Percentiles rank a stretch among this genome's conserved stretches.
These are phyloP conservation scores for Ctenodactylus gundi DNA, from an alignment of 2,113 vertebrate genomes.

Conservation along the genomic window DNA sequence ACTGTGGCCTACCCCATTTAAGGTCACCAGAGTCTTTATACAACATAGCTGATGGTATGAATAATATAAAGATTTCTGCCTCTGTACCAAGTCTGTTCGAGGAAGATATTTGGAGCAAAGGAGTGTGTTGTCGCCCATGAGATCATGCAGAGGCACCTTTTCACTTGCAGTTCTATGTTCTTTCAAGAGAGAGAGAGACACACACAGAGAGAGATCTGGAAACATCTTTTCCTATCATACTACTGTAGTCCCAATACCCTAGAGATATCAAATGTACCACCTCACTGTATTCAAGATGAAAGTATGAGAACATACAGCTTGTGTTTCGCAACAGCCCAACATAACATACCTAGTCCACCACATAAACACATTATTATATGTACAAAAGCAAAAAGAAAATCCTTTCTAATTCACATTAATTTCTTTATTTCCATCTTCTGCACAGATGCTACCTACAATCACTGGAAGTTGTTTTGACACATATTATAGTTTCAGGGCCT, in stretches of 20 bases:
- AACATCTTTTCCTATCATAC: neutral
- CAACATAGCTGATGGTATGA: neutral
- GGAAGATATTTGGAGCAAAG: neutral
- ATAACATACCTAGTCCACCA: neutral
- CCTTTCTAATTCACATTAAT: neutral
- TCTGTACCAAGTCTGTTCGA: neutral
- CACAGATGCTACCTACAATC: conserved; percentile 14
- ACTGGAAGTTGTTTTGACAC: conserved; percentile 18
- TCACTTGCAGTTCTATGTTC: neutral
- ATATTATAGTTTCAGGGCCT: conserved; percentile 9
- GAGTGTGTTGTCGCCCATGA: neutral
- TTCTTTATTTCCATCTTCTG: neutral
- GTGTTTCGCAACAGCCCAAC: conserved; percentile 18
- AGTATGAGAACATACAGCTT: neutral
- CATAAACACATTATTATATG: neutral
- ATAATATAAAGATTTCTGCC: neutral
- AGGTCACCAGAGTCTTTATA: neutral
- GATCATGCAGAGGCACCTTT: neutral
- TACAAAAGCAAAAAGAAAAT: conserved; percentile 46
- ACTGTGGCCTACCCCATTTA: neutral
- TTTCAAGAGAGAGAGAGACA: neutral
- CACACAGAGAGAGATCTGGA: neutral
- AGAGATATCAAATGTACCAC: neutral
- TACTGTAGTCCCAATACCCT: neutral
- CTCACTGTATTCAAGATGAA: neutral